Base-by-base conservation (phyloP, 2,888 invertebrate species). In the Sarcophaga rosellei region DNA sequence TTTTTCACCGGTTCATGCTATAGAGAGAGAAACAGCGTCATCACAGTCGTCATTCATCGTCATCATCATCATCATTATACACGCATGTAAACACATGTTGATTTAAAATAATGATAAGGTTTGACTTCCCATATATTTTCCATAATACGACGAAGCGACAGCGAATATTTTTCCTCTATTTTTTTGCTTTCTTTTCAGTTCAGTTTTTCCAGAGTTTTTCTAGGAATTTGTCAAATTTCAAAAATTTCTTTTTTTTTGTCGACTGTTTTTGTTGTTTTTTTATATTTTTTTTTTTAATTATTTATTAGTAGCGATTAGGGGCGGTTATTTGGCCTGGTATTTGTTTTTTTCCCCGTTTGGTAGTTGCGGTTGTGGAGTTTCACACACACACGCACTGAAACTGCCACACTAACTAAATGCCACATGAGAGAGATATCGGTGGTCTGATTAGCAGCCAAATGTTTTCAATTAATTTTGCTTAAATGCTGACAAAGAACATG, bases 61-160 rank as follows among this genome's bases (percentile, higher is more conserved):
- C 12, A 17, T 53, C 17, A 17, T 53, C 44, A 44, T 66, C 44
- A 66, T 66, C 53, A 53, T 66, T 66, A 66, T 66, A 66, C 17
- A 78, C 81, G 75, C 82, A 80, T 76, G 76, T 61, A 53, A 68
- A 76, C 73, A 77, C 83, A 84, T 80, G 79, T 70, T 79, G 81
- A 86, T 86, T 84, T 68, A 12, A 72, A 63, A 17, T 23, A 45
- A 23, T 57, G 84, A 86, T 86, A 86, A 84, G 21, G 62, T 47
- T 45, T 20, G 20, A 25, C 23, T 65, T 63, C 2, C 53, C 17
- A 10, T 63, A 21, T 63, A 47, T 69, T 69, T 61, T 20, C 17
- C 10, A 35, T 35, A 35, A 35, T 35, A 10, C 35, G 35, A 10
- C 10, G 8, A 35, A 1, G 35, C 35, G 8, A 35, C 35, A 10